Base-by-base conservation (phyloP, 2,113 vertebrate species). In the Corythoichthys haematopterus region DNA sequence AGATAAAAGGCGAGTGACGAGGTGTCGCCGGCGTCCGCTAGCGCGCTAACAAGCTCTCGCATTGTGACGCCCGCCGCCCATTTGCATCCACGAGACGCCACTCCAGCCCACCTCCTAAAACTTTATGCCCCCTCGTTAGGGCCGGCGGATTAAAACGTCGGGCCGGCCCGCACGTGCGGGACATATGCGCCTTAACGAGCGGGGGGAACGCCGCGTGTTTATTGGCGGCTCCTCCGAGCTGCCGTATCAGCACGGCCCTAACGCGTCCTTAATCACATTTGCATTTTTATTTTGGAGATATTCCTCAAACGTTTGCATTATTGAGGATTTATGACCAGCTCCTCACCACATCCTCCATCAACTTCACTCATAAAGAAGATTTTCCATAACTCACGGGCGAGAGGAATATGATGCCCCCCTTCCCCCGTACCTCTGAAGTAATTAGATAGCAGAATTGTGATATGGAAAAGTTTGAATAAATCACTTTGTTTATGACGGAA, bases 1-100 rank as follows among this genome's bases (percentile, higher is more conserved):
- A 96, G 95, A 97, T 96, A 95, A 95, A 91, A 93, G 89, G 84
- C 93, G 93, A 94, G 93, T 95, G 94, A 98, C 95, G 96, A 97
- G 95, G 94, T 95, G 93, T 94, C 94, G 88, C 93, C 92, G 94
- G 96, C 97, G 93, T 94, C 94, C 94, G 95, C 94, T 94, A 93
- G 93, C 92, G 94, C 94, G 92, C 95, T 98, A 98, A 97, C 95
- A 97, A 98, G 94, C 93, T 92, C 90, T 91, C 90, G 93, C 94
- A 96, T 96, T 96, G 94, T 95, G 94, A 80, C 86, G 66, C 82
- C 88, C 65, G 89, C 81, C 91, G 92, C 87, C 90, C 93, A 95
- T 97, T 97, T 97, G 93, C 93, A 93, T 94, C 69, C 72, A 77
- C 86, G 73, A 88, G 84, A 78, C 81, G 78, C 80, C 79, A 92